These are phyloP conservation scores for Trichogramma pretiosum DNA, from an alignment of 1,140 invertebrate species.

Conservation along the genomic window DNA sequence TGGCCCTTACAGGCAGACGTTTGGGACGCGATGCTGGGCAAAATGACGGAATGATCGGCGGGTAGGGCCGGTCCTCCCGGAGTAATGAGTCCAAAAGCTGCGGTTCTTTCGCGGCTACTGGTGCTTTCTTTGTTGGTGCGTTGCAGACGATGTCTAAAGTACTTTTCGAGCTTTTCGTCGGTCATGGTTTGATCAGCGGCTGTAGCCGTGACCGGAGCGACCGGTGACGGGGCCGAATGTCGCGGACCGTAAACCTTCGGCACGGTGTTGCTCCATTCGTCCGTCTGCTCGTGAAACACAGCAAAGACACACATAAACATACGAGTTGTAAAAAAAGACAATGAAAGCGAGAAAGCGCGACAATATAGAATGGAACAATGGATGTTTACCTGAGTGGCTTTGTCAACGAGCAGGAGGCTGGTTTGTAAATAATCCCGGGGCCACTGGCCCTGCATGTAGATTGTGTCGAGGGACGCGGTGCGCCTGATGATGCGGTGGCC, in stretches of 20 bases:
- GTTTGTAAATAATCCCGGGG: conserved; percentile 60
- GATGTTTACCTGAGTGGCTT: conserved; percentile 61
- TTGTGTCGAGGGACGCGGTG: conserved; percentile 67
- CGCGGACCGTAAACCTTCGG: conserved; percentile 43
- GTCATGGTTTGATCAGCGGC: background rate
- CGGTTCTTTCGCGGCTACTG: conserved; percentile 44
- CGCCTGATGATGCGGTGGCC: conserved; percentile 57
- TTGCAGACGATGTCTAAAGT: conserved; percentile 44
- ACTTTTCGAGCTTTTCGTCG: conserved; percentile 50
- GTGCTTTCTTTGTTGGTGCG: conserved; percentile 44
- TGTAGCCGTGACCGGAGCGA: conserved; percentile 14
- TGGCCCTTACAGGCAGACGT: conserved; percentile 37
- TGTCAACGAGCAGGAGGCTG: conserved; percentile 61
- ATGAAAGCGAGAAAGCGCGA: background rate
- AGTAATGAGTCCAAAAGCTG: conserved; percentile 44
- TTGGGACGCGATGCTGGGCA: conserved; percentile 43
- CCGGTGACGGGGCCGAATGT: conserved; percentile 38
- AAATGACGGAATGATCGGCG: conserved; percentile 40
- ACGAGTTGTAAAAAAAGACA: too few relatives aligned
- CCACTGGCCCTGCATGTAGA: conserved; percentile 69
- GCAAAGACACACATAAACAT: too few relatives aligned
- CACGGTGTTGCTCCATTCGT: conserved; percentile 54
- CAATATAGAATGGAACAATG: conserved; percentile 3
- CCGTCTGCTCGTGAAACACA: too few relatives aligned
- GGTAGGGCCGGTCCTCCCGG: conserved; percentile 41